Conservation (phyloP, 2,113 vertebrate species). For the Psephotus haematonotus region DNA sequence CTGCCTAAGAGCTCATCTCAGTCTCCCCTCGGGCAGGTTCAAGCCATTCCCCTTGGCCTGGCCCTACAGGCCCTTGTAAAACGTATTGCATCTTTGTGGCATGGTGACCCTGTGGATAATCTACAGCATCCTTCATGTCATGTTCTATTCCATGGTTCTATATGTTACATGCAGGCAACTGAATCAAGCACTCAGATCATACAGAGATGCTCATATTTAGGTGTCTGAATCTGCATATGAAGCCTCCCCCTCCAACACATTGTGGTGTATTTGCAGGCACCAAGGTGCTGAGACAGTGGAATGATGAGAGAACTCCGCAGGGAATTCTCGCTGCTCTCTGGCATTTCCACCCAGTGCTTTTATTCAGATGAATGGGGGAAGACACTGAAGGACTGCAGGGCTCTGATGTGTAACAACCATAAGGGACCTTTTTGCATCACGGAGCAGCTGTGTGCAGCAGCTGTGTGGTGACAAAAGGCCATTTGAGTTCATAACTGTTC, state of each 20-base stretch:
- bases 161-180: accelerated
- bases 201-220: accelerated
- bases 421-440: not conserved
- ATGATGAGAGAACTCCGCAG: accelerated
- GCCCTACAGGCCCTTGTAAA: not conserved
- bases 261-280: not conserved
- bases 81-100: not conserved
- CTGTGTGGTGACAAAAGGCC: conserved; percentile 24
- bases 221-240: not conserved
- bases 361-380: not conserved
- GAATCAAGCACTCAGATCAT: not conserved
- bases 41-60: not conserved
- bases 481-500: not conserved
- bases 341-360: not conserved
- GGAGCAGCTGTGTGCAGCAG: conserved; percentile 50
- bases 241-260: accelerated
- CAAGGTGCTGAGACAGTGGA: not conserved
- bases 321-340: not conserved
- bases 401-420: not conserved
- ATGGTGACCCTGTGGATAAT: accelerated
- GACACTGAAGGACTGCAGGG: not conserved
- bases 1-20: not conserved
- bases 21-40: not conserved
- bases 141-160: too few relatives aligned
- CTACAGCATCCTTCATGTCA: not conserved